These are phyloP conservation scores for Tipula unca DNA, from an alignment of 2,888 invertebrate genomes.

Conservation along the genomic window DNA sequence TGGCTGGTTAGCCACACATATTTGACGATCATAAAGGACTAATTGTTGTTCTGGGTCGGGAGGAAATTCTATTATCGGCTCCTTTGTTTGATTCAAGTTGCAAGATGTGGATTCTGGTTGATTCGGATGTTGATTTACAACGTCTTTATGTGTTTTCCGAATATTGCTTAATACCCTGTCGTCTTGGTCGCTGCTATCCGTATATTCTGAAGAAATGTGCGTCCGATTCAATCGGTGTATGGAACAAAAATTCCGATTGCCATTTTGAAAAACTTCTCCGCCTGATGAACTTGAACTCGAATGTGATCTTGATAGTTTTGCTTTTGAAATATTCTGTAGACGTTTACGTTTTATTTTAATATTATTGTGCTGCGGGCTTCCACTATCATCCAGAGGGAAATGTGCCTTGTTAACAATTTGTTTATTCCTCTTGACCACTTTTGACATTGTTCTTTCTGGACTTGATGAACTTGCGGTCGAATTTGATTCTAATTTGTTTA, in stretches of 20 bases:
- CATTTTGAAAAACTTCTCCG: neutral
- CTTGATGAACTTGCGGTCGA: neutral
- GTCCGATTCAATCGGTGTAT: neutral
- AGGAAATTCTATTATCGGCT: neutral
- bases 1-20: neutral
- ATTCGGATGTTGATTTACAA: neutral
- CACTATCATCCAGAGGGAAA: neutral
- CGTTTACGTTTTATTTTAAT: neutral
- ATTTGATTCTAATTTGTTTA: neutral
- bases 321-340: neutral
- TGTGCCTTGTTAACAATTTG: neutral
- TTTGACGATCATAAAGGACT: neutral
- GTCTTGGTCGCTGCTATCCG: neutral
- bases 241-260: neutral
- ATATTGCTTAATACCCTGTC: neutral
- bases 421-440: too few relatives aligned
- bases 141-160: neutral
- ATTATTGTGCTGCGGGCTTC: neutral
- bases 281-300: neutral
- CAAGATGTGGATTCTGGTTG: neutral
- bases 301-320: neutral
- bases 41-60: neutral
- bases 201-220: neutral
- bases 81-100: neutral
- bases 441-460: too few relatives aligned